Evolutionary conservation across 2,797 vertebrate genomes (phyloP).

Genomic region (Glyptemys insculpta): DNA sequence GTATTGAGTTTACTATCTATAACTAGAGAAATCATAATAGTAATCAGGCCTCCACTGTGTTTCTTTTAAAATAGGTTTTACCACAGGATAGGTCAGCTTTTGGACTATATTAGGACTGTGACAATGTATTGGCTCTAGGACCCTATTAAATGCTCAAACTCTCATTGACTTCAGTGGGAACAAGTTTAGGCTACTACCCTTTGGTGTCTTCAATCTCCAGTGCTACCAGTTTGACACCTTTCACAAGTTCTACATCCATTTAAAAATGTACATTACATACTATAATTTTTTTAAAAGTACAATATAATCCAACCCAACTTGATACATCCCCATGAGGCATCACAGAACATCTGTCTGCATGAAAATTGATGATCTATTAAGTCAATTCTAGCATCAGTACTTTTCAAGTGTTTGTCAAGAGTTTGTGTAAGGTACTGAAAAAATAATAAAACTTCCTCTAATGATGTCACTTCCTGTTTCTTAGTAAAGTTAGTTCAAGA

Average conservation of each 20-base stretch:
- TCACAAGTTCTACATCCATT: rapidly evolving
- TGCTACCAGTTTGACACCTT: background rate
- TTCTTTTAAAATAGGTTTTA: background rate
- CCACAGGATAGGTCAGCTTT: background rate
- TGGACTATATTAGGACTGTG: background rate
- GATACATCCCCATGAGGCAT: background rate
- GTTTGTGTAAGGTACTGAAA: background rate
- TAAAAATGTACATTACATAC: rapidly evolving
- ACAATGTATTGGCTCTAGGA: background rate
- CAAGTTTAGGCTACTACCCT: background rate
- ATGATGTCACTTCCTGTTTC: background rate
- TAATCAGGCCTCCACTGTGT: background rate
- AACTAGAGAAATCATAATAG: background rate
- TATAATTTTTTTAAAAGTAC: background rate
- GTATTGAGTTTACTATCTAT: background rate
- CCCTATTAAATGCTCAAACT: background rate
- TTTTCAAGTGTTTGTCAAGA: background rate
- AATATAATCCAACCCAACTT: background rate
- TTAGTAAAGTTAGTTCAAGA: rapidly evolving
- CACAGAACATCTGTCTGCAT: background rate
- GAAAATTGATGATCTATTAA: background rate
- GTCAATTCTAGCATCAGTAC: background rate
- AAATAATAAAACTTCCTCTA: background rate
- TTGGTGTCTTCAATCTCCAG: background rate
- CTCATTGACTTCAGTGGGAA: background rate